Evolutionary conservation across 2,888 invertebrate species (phyloP).

Genomic region (Scaptodrosophila latifasciaeformis): DNA sequence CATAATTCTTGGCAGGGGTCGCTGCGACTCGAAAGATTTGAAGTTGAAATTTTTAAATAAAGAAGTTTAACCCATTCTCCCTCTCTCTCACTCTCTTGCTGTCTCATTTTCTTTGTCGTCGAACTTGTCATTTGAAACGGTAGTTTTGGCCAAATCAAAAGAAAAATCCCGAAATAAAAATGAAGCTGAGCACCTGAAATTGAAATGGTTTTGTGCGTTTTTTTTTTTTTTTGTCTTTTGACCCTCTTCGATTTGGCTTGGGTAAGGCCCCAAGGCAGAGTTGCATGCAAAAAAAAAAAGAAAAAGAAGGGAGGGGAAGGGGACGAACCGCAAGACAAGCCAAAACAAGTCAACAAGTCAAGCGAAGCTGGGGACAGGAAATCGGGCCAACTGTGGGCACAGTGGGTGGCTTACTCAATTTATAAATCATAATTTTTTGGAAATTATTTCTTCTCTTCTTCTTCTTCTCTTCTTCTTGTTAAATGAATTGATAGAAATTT

Average conservation of each 20-base stretch:
- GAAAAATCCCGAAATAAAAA: not conserved
- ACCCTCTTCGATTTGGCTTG: not conserved
- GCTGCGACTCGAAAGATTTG: conserved; percentile 14
- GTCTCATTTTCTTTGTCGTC: conserved; percentile 4
- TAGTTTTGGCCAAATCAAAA: not conserved
- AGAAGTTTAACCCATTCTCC: not conserved
- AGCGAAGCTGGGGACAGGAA: not conserved
- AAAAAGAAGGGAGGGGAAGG: not conserved
- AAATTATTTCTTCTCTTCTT: too few species aligned
- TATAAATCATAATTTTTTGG: too few species aligned
- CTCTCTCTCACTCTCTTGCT: not conserved
- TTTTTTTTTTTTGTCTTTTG: not conserved
- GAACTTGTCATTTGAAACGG: not conserved
- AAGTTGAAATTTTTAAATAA: too few species aligned
- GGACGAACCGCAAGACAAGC: not conserved
- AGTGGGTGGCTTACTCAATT: too few species aligned
- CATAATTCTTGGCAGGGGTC: conserved; percentile 46
- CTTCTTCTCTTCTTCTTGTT: too few species aligned
- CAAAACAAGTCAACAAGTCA: not conserved
- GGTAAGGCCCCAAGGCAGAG: not conserved
- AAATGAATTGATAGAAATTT: too few species aligned
- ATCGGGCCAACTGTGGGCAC: not conserved
- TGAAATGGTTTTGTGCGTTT: conserved; percentile 52
- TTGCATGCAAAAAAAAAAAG: conserved; percentile 22
- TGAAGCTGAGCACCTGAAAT: conserved; percentile 63